phyloP scores from a whole-genome alignment of 1,140 invertebrate genomes.

The Zaprionus vittiger region DNA sequence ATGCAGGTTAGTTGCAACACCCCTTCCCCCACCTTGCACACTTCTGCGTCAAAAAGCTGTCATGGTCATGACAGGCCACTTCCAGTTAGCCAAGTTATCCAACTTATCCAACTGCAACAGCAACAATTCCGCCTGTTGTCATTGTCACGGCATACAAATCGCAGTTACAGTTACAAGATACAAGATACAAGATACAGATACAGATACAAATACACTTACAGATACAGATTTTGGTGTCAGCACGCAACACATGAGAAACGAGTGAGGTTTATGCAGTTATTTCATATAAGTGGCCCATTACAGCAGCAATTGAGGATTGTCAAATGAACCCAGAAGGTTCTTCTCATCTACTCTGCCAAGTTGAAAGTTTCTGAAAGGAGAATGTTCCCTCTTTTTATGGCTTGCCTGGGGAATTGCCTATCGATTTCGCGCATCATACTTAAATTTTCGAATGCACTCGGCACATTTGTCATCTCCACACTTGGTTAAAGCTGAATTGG shows the following conservation, averaged over 20 bases:
- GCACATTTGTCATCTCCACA: constrained; percentile 1
- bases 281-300: constrained; percentile 20
- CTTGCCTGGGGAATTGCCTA: constrained; percentile 1
- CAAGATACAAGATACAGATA: constrained; percentile 33
- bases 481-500: not conserved
- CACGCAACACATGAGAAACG: not conserved
- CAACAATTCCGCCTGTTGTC: constrained; percentile 49
- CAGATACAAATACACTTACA: constrained; percentile 27
- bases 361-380: not conserved
- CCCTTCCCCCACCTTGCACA: no score
- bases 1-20: constrained; percentile 71
- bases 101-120: constrained; percentile 37
- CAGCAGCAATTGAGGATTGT: not conserved
- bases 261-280: not conserved
- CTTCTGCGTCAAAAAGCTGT: constrained; percentile 37
- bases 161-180: constrained; percentile 63
- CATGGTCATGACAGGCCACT: constrained; percentile 67
- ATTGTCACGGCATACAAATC: constrained; percentile 72
- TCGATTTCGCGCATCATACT: constrained; percentile 24
- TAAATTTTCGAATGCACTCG: not conserved
- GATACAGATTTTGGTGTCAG: constrained; percentile 1
- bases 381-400: constrained; percentile 1
- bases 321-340: not conserved
- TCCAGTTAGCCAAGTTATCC: constrained; percentile 63
- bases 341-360: not conserved